Percentiles rank a stretch among this genome's conserved stretches.
These are phyloP conservation scores for Meandrina meandrites DNA, from an alignment of 92 coral and sea anemone genomes.

Conservation along the genomic window DNA sequence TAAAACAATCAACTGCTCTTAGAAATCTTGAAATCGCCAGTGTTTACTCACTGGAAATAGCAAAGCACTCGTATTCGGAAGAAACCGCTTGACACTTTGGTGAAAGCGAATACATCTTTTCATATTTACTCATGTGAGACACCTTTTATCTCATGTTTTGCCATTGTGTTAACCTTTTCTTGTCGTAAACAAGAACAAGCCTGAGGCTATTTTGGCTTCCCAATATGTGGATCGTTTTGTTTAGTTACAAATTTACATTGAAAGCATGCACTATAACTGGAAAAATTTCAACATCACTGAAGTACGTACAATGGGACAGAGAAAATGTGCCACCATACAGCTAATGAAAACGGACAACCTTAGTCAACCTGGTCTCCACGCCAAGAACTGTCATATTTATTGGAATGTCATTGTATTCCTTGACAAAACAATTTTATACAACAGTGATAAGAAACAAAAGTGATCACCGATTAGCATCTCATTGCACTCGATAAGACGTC, in stretches of 20 bases:
- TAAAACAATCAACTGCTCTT: constrained; percentile 29
- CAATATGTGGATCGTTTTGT: neutral
- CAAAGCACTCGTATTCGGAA: neutral
- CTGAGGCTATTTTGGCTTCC: neutral
- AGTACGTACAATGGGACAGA: neutral
- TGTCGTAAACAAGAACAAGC: neutral
- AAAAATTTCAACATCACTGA: neutral
- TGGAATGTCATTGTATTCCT: neutral
- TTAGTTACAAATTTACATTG: neutral
- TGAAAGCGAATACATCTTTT: constrained; percentile 17
- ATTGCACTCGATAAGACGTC: neutral
- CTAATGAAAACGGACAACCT: neutral
- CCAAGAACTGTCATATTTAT: neutral
- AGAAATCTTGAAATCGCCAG: neutral
- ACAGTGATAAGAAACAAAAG: constrained; percentile 19
- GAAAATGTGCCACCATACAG: neutral
- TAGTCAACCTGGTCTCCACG: neutral
- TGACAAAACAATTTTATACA: constrained; percentile 25
- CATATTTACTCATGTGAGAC: neutral
- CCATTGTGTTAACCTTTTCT: neutral
- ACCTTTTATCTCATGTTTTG: constrained; percentile 3
- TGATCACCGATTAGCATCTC: neutral
- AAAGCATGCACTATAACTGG: neutral
- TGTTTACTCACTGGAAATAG: constrained; percentile 6
- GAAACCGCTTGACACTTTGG: neutral